Evolutionary conservation across 2,113 vertebrate species (phyloP).

Genomic region (Myocastor coypus): DNA sequence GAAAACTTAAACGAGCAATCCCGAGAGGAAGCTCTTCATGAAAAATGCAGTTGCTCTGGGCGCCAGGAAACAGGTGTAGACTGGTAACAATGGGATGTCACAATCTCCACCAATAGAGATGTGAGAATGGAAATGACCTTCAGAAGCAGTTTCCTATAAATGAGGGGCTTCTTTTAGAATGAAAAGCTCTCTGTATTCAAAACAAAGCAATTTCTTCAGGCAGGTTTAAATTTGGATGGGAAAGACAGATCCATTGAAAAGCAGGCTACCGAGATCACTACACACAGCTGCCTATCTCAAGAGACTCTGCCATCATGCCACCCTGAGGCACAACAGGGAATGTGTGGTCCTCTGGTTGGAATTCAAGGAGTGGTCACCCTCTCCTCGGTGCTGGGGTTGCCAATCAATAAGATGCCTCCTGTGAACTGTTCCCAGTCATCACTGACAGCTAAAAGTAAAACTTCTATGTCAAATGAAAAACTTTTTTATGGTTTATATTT

Average conservation of each 20-base stretch:
- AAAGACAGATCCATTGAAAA: not conserved
- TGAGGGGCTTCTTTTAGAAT: not conserved
- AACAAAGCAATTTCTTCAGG: slow-evolving; percentile 2
- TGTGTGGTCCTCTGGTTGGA: not conserved
- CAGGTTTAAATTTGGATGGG: not conserved
- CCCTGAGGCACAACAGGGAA: rapidly evolving
- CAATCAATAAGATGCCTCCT: not conserved
- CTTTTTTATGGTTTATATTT: not conserved
- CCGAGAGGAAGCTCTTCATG: not conserved
- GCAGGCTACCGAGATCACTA: not conserved
- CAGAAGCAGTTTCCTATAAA: not conserved
- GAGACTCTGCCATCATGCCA: not conserved
- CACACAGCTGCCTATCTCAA: not conserved
- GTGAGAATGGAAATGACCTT: not conserved
- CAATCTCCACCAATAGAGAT: not conserved
- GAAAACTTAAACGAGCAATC: too few relatives aligned
- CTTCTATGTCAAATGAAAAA: slow-evolving; percentile 2
- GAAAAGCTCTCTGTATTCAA: not conserved
- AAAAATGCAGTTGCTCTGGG: not conserved
- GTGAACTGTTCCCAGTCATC: not conserved
- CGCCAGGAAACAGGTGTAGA: not conserved
- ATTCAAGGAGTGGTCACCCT: not conserved
- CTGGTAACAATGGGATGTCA: not conserved
- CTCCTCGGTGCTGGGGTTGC: not conserved
- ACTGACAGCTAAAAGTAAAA: slow-evolving; percentile 4